Percentiles rank a stretch among this genome's conserved stretches.
Conservation (phyloP, 37 sponge, comb jelly and placozoan species). For the Theonella swinhoei region DNA sequence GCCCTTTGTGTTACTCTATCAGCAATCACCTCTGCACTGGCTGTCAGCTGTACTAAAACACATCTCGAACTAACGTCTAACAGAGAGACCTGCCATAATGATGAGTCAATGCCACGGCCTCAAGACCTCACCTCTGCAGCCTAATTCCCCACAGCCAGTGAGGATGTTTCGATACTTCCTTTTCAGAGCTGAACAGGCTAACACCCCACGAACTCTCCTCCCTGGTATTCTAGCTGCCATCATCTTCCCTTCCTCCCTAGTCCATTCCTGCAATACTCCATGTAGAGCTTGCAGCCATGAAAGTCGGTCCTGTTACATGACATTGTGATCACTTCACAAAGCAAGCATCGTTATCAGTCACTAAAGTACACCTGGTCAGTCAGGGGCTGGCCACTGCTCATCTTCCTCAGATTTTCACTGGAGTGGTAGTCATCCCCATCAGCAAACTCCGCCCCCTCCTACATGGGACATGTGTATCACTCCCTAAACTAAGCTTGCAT, state of each 20-base stretch:
- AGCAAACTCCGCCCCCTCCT: constrained; percentile 27
- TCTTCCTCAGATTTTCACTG: constrained; percentile 60
- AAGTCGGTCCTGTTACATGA: constrained; percentile 52
- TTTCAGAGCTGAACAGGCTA: constrained; percentile 84
- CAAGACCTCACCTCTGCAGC: neutral
- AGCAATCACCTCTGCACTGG: constrained; percentile 34
- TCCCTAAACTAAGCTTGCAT: no score
- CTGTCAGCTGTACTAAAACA: constrained; percentile 60
- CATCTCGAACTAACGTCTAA: neutral
- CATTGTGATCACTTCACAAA: neutral
- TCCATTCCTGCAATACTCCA: neutral
- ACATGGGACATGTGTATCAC: neutral
- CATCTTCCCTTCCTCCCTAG: neutral
- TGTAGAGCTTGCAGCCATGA: constrained; percentile 71
- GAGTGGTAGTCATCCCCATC: constrained; percentile 77
- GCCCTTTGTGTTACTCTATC: constrained; percentile 27
- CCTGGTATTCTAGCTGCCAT: neutral
- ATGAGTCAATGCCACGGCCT: no score
- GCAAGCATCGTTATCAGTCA: neutral
- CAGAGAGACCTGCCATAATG: neutral
- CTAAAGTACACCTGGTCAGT: constrained; percentile 68
- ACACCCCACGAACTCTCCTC: constrained; percentile 33
- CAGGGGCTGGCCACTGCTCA: constrained; percentile 69
- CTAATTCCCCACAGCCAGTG: no score
- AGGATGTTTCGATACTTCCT: constrained; percentile 56